These are phyloP conservation scores for Epinotia bilunana DNA, from an alignment of 2,888 invertebrate genomes.

Conservation along the genomic window DNA sequence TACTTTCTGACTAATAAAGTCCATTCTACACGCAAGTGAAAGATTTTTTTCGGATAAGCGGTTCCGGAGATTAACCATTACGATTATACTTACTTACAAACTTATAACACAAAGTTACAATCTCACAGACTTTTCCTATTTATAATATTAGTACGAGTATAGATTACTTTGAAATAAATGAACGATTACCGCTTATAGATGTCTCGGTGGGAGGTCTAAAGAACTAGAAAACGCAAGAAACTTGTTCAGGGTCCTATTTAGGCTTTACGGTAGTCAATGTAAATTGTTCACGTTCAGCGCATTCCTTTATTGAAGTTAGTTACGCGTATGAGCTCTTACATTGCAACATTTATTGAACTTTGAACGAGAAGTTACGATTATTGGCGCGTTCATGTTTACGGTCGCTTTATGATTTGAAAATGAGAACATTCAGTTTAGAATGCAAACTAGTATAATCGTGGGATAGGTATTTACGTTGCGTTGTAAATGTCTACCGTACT, in stretches of 20 bases:
- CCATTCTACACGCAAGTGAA: too few species aligned
- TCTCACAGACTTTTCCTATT: too few species aligned
- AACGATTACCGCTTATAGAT: neutral
- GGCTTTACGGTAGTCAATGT: neutral
- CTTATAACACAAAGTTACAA: too few species aligned
- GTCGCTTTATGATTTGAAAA: slow-evolving; percentile 23
- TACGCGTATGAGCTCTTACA: slow-evolving; percentile 15
- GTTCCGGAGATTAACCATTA: too few species aligned
- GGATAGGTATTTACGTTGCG: neutral
- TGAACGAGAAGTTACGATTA: slow-evolving; percentile 40
- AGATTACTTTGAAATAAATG: neutral
- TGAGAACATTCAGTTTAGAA: neutral
- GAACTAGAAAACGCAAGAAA: neutral
- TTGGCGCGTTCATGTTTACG: slow-evolving; percentile 21
- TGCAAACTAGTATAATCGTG: neutral
- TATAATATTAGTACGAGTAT: too few species aligned
- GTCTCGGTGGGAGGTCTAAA: neutral
- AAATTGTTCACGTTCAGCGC: neutral
- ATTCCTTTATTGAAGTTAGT: slow-evolving; percentile 17
- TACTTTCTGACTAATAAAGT: too few species aligned
- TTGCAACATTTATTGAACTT: slow-evolving; percentile 17
- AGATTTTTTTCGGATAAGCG: too few species aligned
- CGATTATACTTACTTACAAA: too few species aligned
- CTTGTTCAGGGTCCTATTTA: neutral
- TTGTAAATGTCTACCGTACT: too few species aligned